These are phyloP conservation scores for Mungos mungo DNA, from an alignment of 2,113 vertebrate genomes.

Conservation along the genomic window DNA sequence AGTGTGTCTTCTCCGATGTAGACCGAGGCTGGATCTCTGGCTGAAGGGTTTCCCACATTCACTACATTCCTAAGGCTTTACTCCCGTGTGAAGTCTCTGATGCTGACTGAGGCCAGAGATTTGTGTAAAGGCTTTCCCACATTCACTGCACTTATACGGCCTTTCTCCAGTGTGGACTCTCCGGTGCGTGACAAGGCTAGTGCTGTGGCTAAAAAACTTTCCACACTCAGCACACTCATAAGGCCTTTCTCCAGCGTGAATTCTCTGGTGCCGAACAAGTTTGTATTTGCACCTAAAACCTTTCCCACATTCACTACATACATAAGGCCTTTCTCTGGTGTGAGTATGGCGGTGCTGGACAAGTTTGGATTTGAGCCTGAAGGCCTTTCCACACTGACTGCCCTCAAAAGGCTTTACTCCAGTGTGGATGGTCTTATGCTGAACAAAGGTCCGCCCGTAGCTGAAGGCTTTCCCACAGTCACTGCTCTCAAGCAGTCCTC, in stretches of 20 bases:
- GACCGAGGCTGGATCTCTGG: not conserved
- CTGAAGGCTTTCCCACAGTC: slow-evolving; percentile 2
- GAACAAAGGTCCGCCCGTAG: not conserved
- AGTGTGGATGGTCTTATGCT: not conserved
- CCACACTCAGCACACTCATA: slow-evolving; percentile 32
- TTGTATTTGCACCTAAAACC: not conserved
- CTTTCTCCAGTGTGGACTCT: not conserved
- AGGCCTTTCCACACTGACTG: not conserved
- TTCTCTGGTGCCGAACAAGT: not conserved
- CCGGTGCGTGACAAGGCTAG: not conserved
- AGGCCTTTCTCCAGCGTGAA: not conserved
- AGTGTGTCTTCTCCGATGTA: not conserved
- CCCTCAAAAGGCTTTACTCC: not conserved
- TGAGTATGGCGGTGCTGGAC: not conserved
- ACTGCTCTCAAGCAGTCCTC: not conserved
- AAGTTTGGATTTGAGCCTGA: not conserved
- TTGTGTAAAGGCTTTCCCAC: slow-evolving; percentile 47
- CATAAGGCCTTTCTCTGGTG: not conserved
- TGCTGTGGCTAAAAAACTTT: slow-evolving; percentile 34
- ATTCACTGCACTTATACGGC: not conserved
- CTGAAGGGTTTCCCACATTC: slow-evolving; percentile 4
- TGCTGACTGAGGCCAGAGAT: slow-evolving; percentile 5
- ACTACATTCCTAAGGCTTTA: not conserved
- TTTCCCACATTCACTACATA: not conserved
- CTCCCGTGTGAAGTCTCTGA: not conserved